Conservation (phyloP, 1,140 invertebrate genomes). For the Hormaphis cornu region DNA sequence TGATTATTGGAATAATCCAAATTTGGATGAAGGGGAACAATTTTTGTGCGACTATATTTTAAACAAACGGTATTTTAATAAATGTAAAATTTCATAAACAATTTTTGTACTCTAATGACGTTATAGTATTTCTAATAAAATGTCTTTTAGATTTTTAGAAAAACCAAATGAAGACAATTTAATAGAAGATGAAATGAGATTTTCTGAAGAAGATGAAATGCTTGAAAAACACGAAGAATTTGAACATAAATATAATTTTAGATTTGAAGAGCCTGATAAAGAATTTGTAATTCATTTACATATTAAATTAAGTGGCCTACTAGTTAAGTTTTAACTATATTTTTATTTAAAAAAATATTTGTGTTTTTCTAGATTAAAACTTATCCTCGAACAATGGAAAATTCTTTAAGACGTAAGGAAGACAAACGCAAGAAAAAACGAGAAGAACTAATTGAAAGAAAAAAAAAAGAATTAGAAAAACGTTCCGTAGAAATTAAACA, state of each 20-base stretch:
- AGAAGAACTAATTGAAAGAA: constrained; percentile 63
- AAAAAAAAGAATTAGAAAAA: constrained; percentile 68
- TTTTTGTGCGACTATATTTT: constrained; percentile 88
- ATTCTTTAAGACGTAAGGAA: constrained; percentile 71
- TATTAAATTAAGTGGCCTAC: constrained; percentile 36
- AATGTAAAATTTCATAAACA: too few species aligned
- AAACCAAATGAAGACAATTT: constrained; percentile 58
- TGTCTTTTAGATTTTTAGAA: constrained; percentile 46
- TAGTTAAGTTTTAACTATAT: background rate
- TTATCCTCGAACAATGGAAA: constrained; percentile 79
- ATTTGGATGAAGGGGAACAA: constrained; percentile 70
- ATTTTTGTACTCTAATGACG: background rate
- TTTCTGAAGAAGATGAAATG: constrained; percentile 70
- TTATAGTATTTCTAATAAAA: background rate
- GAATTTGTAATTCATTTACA: constrained; percentile 87
- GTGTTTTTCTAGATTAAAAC: constrained; percentile 61
- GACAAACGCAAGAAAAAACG: constrained; percentile 67
- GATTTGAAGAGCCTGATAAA: constrained; percentile 91
- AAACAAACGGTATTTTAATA: constrained; percentile 64
- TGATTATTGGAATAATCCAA: constrained; percentile 74
- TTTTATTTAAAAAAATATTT: background rate
- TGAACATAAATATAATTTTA: constrained; percentile 91
- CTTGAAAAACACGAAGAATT: constrained; percentile 72
- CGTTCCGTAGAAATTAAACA: constrained; percentile 79
- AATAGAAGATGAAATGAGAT: constrained; percentile 45